Evolutionary conservation across 2,113 vertebrate species (phyloP).

Genomic region (Callospermophilus lateralis): DNA sequence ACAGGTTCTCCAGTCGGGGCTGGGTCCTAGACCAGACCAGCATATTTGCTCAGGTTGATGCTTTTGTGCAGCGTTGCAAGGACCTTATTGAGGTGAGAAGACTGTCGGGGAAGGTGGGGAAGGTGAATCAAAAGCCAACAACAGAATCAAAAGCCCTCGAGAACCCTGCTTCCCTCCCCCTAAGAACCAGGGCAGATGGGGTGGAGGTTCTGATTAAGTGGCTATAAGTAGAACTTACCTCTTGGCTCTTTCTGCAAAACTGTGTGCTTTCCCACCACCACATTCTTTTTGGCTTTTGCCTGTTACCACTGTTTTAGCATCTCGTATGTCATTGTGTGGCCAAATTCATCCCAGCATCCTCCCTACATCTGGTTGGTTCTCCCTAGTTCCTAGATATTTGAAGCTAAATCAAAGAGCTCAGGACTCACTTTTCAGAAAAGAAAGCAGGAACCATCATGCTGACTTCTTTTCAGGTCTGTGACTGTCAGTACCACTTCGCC

Average conservation of each 20-base stretch:
- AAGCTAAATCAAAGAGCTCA: neutral
- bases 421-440: neutral
- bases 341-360: neutral
- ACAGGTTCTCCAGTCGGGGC: constrained; percentile 87
- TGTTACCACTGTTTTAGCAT: neutral
- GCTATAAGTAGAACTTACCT: neutral
- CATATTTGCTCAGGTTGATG: constrained; percentile 92
- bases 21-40: constrained; percentile 90
- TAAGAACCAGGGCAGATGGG: neutral
- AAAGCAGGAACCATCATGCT: neutral
- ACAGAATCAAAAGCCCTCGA: neutral
- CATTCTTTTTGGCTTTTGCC: neutral
- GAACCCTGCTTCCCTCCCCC: neutral
- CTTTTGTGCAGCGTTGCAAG: constrained; percentile 92
- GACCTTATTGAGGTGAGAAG: constrained; percentile 91
- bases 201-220: neutral
- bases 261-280: neutral
- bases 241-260: neutral
- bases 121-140: neutral
- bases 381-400: neutral
- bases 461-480: constrained; percentile 89
- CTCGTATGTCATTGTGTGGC: neutral
- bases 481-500: constrained; percentile 92
- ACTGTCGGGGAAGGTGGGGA: neutral
- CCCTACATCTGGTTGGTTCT: neutral